Base-by-base conservation (phyloP, 2,113 vertebrate genomes). In the Bubo scandiacus region DNA sequence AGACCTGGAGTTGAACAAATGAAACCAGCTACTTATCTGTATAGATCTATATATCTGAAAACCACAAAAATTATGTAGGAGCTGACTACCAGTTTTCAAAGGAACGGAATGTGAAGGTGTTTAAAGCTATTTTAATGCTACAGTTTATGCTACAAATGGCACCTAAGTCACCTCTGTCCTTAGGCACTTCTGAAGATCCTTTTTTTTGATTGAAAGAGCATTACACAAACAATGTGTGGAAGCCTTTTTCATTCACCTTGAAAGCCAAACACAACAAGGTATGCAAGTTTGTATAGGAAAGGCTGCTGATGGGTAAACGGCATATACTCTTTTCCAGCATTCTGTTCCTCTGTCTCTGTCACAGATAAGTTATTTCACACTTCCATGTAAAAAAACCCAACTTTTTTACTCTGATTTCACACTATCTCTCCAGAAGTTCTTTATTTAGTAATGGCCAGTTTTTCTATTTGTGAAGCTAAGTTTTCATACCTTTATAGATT, bases 341-440 rank as follows among this genome's bases (percentile, higher is more conserved):
- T 58, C 18, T 74, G 5, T 25, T 82, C 21, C n/a, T 77, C 19
- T 16, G 0, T 58, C 34, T 81, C 43, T 81, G 16, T 40, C 59
- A 79, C 32, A 58, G 32, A 6, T 12, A 49, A 54, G 5, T 34
- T 68, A 59, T 59, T 72, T 81, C 38, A 70, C 23, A 58, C 5
- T 9, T 74, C 32, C n/a, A 10, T 32, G 17, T 66, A 43, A 73
- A 61, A 66, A 57, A 3, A 0, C 1, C 1, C 36, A 29, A 12
- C 5, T 25, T n/a, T 77, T 62, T 47, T 6, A 30, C 27, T 36
- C 20, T 61, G 34, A 43, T 61, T 86, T 84, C 58, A 40, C 15
- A 34, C 8, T 34, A 8, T 34, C 3, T 81, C 34, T 90, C 10
- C 40, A 52, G 43, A 77, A 61, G 30, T 78, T 73, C 12, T 79